Base-by-base conservation (phyloP, 2,113 vertebrate species). In the Chlamydotis undulata region DNA sequence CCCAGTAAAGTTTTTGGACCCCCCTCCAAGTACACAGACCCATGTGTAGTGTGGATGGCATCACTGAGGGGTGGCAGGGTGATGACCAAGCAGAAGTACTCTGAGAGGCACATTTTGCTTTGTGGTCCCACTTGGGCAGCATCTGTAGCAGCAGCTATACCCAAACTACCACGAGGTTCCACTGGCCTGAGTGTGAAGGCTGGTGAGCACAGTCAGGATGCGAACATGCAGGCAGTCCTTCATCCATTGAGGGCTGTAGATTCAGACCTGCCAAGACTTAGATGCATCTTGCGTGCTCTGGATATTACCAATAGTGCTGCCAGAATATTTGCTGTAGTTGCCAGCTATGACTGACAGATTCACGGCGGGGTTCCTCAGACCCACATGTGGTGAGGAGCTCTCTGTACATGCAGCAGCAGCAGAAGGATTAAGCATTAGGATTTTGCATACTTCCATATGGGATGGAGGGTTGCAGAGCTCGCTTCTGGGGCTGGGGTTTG, bases 101-200 rank as follows among this genome's bases (percentile, higher is more conserved):
- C 16, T 4, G 4, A 39, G 41, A 67, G 19, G 29, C 22, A 33
- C 8, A 10, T 25, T 94, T 13, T 35, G 11, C 43, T 74, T 86
- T 84, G 52, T 31, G 5, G 8, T 50, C 9, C 24, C 5, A 8
- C 47, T 14, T 0, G 0, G 29, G n/a, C 25, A 83, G 49, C 53
- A 29, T 6, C 24, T 57, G 4, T 15, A 31, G 43, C 35, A 19
- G 10, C 59, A 83, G 21, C 71, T 35, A 10, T 37, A 53, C 11
- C 53, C 76, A 83, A 25, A 47, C 5, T 49, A 79, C 23, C 49
- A 26, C 0, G 1, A 52, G 12, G 17, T 2, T 70, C 23, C 28
- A 7, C 2, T 55, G 55, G 15, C 28, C 63, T n/a, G 55, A 47
- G 22, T 2, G 2, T 67, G 45, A 33, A 67, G 69, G 10, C 52